Conservation (phyloP, 1,140 invertebrate species). For the Drosophila burlai region DNA sequence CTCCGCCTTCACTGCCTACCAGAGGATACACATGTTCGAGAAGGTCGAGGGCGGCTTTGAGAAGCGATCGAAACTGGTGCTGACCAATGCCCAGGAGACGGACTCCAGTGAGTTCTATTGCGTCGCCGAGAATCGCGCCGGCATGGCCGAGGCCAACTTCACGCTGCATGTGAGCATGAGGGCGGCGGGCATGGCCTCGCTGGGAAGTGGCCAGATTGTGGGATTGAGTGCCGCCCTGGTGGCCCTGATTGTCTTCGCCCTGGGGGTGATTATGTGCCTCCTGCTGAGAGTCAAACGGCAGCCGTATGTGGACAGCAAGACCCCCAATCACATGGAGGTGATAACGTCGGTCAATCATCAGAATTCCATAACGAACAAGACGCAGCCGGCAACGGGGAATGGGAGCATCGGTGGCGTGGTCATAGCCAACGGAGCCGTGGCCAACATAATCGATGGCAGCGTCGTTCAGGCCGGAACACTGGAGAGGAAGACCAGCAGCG, state of each 20-base stretch:
- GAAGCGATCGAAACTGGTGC: conserved; percentile 92
- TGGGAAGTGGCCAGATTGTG: conserved; percentile 94
- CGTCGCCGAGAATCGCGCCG: conserved; percentile 95
- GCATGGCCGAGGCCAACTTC: conserved; percentile 96
- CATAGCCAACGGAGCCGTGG: conserved; percentile 75
- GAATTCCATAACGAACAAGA: conserved; percentile 85
- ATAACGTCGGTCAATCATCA: conserved; percentile 88
- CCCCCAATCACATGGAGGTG: conserved; percentile 89
- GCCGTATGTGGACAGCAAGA: conserved; percentile 91
- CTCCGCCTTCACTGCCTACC: conserved; percentile 91
- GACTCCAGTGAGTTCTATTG: conserved; percentile 96
- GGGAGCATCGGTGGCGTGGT: conserved; percentile 86
- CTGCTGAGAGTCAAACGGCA: conserved; percentile 89
- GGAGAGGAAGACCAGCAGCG: conserved; percentile 74
- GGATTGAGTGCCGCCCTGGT: conserved; percentile 93
- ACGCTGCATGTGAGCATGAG: conserved; percentile 92
- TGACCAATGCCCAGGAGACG: conserved; percentile 94
- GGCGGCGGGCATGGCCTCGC: conserved; percentile 91
- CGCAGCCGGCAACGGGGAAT: conserved; percentile 85
- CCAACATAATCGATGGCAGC: conserved; percentile 67
- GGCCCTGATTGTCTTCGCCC: conserved; percentile 91
- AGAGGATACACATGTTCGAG: conserved; percentile 92
- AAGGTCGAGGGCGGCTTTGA: conserved; percentile 88
- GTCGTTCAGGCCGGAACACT: conserved; percentile 38
- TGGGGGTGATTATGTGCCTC: conserved; percentile 90